Base-by-base conservation (phyloP, 1,140 invertebrate genomes). In the Pemphigus obesinymphae region DNA sequence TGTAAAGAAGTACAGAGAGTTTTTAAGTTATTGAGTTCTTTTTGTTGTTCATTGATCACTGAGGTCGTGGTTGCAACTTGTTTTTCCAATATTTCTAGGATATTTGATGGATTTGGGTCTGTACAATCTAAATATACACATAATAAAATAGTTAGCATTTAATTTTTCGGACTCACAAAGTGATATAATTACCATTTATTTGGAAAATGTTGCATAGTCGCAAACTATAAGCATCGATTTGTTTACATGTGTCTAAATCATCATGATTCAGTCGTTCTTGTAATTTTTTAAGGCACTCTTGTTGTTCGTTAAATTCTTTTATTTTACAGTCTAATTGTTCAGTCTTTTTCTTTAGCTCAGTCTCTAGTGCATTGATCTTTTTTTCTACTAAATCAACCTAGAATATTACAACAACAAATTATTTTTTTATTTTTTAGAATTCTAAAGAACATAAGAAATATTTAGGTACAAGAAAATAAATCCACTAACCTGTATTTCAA, bases 1-100 rank as follows among this genome's bases (percentile, higher is more conserved):
- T 92, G 92, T 17, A 94, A 85, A 72, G 90, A 90, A 63, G 91
- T 88, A 84, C 92, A 92, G 66, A 91, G 88, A 8, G 90, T 89
- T 75, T 93, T 89, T 29, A 94, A 84, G 84, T 91, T 88, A n/a
- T 90, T 90, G 73, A 94, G 93, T 87, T 94, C 92, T n/a, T 91
- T 87, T 84, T 94, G 92, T 55, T 94, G 92, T 85, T 90, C 89
- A 20, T 45, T 45, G 15, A 80, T 80, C 13, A 61, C 1, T 5
- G 34, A 63, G 2, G 37, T 20, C 7, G 55, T 80, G 23, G 34
- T 40, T 17, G 23, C 5, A 10, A 29, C 17, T 20, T 80, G 55
- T 63, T 61, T 80, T 26, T 80, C 37, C 3, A 80, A 80, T 45
- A 61, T 43, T 29, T 63, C 34, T 63, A 80, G 40, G 7, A 80